Evolutionary conservation across 1,140 invertebrate genomes (phyloP).

Genomic region (Venustaconcha ellipsiformis): DNA sequence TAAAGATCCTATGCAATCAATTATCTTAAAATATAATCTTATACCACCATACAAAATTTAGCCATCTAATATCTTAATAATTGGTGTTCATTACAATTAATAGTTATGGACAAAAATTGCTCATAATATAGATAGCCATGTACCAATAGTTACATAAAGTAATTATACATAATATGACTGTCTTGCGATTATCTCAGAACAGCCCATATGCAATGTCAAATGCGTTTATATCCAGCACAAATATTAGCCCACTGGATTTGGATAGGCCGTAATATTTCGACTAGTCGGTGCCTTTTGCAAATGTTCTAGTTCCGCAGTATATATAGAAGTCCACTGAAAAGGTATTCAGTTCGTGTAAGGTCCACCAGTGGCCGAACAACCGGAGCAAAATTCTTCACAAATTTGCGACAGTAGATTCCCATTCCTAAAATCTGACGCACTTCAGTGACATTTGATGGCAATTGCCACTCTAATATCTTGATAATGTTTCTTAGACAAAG

Average conservation of each 20-base stretch:
- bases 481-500: constrained; percentile 24
- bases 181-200: constrained; percentile 51
- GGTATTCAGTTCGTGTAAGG: constrained; percentile 23
- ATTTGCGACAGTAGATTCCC: constrained; percentile 34
- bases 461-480: constrained; percentile 25
- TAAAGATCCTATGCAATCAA: no score
- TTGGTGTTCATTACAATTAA: no score
- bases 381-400: constrained; percentile 30
- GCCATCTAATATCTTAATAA: no score
- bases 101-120: no score
- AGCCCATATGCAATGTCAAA: constrained; percentile 45
- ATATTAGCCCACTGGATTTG: constrained; percentile 19
- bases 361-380: constrained; percentile 31
- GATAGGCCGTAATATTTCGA: constrained; percentile 35
- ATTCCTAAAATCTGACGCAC: constrained; percentile 37
- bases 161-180: no score
- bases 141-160: no score
- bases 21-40: no score
- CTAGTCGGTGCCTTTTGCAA: constrained; percentile 34
- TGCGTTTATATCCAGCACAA: constrained; percentile 52
- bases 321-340: constrained; percentile 34
- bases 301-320: constrained; percentile 33
- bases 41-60: no score
- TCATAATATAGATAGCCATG: no score
- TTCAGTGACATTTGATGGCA: constrained; percentile 26